Evolutionary conservation across 1,140 invertebrate genomes (phyloP).

Genomic region (Metopolophium dirhodum): DNA sequence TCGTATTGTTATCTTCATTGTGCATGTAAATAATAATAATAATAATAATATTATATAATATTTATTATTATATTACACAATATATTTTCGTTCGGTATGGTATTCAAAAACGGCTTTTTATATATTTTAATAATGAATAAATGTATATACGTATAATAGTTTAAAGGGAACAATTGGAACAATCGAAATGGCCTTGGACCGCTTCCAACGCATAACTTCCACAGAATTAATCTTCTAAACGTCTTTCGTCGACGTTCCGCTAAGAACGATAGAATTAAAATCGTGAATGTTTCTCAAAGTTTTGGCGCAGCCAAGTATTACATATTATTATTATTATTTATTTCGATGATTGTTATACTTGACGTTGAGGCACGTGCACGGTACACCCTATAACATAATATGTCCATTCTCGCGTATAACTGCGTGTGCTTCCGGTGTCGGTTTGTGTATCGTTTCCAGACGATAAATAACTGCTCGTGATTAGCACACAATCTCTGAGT

Average conservation of each 20-base stretch:
- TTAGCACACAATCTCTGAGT: background rate
- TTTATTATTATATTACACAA: background rate
- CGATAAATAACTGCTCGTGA: background rate
- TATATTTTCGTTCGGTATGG: background rate
- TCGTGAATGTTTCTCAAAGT: background rate
- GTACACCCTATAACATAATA: background rate
- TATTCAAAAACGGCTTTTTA: constrained; percentile 12
- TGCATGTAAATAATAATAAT: background rate
- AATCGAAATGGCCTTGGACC: background rate
- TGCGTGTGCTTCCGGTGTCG: no score
- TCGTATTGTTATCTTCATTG: background rate
- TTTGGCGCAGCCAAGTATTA: background rate
- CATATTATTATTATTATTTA: background rate
- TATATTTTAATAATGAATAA: background rate
- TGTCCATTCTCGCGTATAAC: background rate
- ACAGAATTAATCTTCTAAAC: background rate
- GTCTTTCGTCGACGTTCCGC: background rate
- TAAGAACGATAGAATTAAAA: background rate
- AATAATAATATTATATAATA: no score
- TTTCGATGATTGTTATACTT: background rate
- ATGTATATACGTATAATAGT: background rate
- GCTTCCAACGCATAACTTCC: constrained; percentile 2
- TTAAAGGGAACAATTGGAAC: background rate
- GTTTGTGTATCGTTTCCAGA: background rate
- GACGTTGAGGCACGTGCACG: background rate